Percentiles rank a stretch among this genome's conserved stretches.
phyloP scores from a whole-genome alignment of 1,140 invertebrate genomes.

The Campoletis sonorensis region DNA sequence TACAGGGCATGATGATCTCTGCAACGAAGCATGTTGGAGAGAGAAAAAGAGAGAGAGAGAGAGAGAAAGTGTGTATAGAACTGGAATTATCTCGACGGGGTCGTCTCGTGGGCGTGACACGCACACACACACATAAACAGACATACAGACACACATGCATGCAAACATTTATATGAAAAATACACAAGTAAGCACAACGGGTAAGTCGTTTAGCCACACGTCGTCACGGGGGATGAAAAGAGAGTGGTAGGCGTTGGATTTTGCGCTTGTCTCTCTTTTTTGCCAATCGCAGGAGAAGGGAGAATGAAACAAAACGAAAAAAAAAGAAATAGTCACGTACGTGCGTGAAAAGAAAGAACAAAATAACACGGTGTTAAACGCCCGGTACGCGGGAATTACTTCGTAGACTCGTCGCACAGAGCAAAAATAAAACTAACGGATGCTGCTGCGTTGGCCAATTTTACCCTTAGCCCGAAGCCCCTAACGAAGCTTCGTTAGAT shows the following conservation, averaged over 20 bases:
- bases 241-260: slow-evolving; percentile 5
- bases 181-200: not conserved
- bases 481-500: slow-evolving; percentile 47
- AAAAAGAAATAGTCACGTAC: not conserved
- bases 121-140: too few species aligned
- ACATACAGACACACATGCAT: not conserved
- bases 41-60: too few species aligned
- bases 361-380: slow-evolving; percentile 35
- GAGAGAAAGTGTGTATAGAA: slow-evolving; percentile 26
- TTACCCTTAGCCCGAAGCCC: not conserved
- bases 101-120: slow-evolving; percentile 53
- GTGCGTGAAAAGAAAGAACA: slow-evolving; percentile 35
- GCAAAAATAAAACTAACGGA: slow-evolving; percentile 6
- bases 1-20: not conserved
- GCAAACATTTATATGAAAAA: too few species aligned
- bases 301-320: not conserved
- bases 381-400: slow-evolving; percentile 14
- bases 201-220: slow-evolving; percentile 15
- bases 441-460: slow-evolving; percentile 27
- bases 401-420: slow-evolving; percentile 9
- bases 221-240: slow-evolving; percentile 6
- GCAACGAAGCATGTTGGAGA: slow-evolving; percentile 30
- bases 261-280: not conserved
- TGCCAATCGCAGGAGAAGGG: not conserved
- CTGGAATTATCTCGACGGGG: slow-evolving; percentile 57